These are phyloP conservation scores for Luidia sarsii DNA, from an alignment of 53 echinoderm and acorn worm species.

Conservation along the genomic window DNA sequence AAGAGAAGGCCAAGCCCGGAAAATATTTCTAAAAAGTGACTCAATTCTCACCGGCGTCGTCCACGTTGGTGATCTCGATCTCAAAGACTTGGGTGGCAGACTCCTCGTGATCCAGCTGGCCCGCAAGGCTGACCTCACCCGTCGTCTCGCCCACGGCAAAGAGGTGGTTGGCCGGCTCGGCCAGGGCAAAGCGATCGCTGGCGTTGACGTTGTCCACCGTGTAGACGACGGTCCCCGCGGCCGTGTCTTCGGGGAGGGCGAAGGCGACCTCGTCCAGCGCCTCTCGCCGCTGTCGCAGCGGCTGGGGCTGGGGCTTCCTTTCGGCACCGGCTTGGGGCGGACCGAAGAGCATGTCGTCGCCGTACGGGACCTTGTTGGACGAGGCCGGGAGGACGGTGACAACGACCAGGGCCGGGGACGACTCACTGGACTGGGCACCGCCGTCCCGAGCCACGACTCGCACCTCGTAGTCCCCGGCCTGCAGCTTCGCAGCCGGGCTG, in stretches of 20 bases:
- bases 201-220: constrained; percentile 36
- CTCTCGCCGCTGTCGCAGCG: constrained; percentile 51
- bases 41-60: constrained; percentile 75
- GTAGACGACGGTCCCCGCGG: constrained; percentile 32
- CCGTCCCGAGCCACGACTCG: constrained; percentile 65
- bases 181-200: constrained; percentile 54
- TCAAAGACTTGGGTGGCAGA: constrained; percentile 38
- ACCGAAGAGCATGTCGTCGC: constrained; percentile 74
- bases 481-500: constrained; percentile 23
- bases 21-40: background rate
- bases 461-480: constrained; percentile 54
- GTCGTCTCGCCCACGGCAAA: constrained; percentile 70
- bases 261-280: constrained; percentile 47
- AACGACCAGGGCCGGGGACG: constrained; percentile 53
- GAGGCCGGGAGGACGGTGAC: constrained; percentile 55
- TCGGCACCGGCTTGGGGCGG: too few relatives aligned
- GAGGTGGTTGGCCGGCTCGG: constrained; percentile 35
- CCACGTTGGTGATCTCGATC: constrained; percentile 66
- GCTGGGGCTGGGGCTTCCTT: constrained; percentile 17
- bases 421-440: constrained; percentile 59
- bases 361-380: constrained; percentile 58
- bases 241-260: constrained; percentile 49
- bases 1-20: too few relatives aligned
- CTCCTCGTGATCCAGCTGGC: constrained; percentile 64
- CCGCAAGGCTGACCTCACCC: constrained; percentile 66